A percentile compares a stretch with the other conserved stretches of the same genome.
These are phyloP conservation scores for Saccopteryx bilineata DNA, from an alignment of 2,113 vertebrate genomes.

Conservation along the genomic window DNA sequence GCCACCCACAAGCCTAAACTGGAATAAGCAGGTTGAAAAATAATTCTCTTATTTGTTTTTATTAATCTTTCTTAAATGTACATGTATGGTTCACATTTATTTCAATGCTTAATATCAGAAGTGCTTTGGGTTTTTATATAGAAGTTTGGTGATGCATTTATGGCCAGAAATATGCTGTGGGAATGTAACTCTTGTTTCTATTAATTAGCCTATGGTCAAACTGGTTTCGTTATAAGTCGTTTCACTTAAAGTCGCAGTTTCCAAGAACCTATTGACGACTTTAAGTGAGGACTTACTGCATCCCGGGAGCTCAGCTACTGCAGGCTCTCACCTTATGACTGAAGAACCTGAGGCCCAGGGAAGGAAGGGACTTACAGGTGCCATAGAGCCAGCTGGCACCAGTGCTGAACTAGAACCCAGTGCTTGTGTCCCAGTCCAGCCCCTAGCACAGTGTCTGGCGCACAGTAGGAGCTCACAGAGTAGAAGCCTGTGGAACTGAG, in stretches of 20 bases:
- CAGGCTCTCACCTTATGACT: neutral
- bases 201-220: neutral
- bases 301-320: neutral
- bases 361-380: neutral
- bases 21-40: neutral
- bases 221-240: neutral
- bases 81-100: neutral
- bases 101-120: neutral
- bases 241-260: neutral
- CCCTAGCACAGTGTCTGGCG: neutral
- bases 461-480: neutral
- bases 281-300: neutral
- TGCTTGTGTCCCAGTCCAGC: rapidly evolving
- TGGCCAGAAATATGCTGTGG: too few relatives aligned
- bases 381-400: neutral
- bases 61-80: neutral
- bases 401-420: neutral
- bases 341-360: neutral
- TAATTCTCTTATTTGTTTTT: neutral
- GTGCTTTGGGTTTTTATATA: neutral
- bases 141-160: neutral
- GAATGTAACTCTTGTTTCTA: neutral
- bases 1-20: neutral
- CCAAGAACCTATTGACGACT: neutral
- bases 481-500: neutral